Evolutionary conservation across 92 coral and sea anemone species (phyloP).

Genomic region (Palythoa grandiflora): DNA sequence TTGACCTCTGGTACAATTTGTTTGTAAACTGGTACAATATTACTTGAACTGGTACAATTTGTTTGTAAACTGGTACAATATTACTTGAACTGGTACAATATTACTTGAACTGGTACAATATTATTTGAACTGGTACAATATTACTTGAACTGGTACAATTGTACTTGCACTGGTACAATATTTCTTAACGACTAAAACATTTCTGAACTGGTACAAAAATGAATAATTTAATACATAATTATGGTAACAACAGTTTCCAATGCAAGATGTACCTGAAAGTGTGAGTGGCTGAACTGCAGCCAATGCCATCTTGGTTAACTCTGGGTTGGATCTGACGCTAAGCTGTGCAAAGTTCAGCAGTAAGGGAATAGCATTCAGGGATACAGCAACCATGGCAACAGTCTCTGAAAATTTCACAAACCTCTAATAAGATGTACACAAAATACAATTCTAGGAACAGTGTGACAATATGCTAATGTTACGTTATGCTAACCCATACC

Average conservation of each 20-base stretch:
- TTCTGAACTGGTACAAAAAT: background rate
- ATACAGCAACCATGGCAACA: background rate
- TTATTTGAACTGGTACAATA: no score
- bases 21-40: no score
- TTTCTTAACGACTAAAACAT: no score
- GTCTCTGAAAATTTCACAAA: background rate
- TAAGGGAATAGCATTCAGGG: constrained; percentile 77
- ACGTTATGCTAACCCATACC: no score
- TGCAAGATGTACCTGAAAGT: constrained; percentile 67
- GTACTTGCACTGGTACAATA: no score
- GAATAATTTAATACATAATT: background rate
- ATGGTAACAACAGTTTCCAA: background rate
- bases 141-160: no score
- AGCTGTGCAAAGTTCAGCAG: constrained; percentile 75
- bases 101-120: no score
- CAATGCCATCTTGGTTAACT: constrained; percentile 73
- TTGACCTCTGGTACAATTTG: no score
- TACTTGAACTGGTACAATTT: no score
- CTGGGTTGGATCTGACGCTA: constrained; percentile 75
- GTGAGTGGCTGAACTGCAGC: constrained; percentile 83
- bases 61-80: no score
- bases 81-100: no score
- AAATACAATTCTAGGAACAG: background rate
- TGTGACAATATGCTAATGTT: no score
- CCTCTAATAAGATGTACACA: background rate